Conservation (phyloP, 2,113 vertebrate genomes). For the Mus spicilegus region DNA sequence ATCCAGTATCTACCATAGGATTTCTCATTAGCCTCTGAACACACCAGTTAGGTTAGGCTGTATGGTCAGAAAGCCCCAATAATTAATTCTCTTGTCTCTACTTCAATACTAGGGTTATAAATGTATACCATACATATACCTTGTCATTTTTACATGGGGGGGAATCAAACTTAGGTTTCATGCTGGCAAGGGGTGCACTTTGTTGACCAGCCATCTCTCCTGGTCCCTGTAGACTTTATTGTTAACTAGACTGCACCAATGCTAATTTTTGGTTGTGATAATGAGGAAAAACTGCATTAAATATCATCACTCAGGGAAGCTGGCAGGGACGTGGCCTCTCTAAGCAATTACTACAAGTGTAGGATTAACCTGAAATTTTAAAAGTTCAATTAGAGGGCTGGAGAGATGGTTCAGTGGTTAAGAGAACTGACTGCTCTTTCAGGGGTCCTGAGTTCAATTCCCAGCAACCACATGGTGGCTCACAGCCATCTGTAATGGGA, state of each 20-base stretch:
- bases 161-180: not conserved
- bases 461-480: not conserved
- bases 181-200: not conserved
- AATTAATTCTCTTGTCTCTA: not conserved
- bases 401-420: not conserved
- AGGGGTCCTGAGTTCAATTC: not conserved
- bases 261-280: conserved; percentile 5
- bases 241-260: not conserved
- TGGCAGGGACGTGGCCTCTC: not conserved
- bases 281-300: not conserved
- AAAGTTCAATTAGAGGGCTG: not conserved
- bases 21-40: not conserved
- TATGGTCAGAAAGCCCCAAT: not conserved
- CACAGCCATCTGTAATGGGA: too few relatives aligned
- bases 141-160: not conserved
- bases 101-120: too few relatives aligned
- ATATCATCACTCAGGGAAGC: not conserved
- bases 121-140: not conserved
- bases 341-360: not conserved
- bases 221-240: not conserved
- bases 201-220: not conserved
- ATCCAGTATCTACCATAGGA: not conserved
- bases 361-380: not conserved
- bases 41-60: not conserved
- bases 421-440: not conserved